Percentiles rank a stretch among this genome's conserved stretches.
Evolutionary conservation across 2,113 vertebrate species (phyloP).

Genomic region (Cichladusa arquata): DNA sequence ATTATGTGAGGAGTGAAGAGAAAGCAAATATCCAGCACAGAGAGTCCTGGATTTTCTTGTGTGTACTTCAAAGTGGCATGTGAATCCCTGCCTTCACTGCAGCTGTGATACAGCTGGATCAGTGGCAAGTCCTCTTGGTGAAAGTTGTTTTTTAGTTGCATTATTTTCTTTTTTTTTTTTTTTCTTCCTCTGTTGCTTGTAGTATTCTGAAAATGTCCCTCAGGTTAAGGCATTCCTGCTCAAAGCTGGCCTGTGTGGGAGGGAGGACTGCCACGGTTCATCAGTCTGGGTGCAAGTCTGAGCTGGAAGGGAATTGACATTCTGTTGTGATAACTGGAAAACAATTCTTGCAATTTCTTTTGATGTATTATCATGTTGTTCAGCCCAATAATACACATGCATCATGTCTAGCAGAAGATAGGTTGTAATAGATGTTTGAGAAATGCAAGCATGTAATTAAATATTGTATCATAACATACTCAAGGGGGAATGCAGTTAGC

Average conservation of each 20-base stretch:
- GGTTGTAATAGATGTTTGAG: not conserved
- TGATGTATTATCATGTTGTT: not conserved
- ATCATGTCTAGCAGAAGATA: not conserved
- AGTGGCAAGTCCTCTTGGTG: not conserved
- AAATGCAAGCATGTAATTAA: constrained; percentile 19
- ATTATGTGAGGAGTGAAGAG: not conserved
- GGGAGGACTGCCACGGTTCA: not conserved
- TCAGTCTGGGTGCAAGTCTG: not conserved
- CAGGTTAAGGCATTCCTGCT: not conserved
- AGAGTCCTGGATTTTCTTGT: not conserved
- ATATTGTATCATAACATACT: not conserved
- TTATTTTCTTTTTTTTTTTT: not conserved
- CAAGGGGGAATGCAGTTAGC: not conserved
- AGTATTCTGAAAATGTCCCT: not conserved
- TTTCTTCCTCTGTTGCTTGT: not conserved
- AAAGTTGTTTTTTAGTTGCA: not conserved
- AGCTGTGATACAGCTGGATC: not conserved
- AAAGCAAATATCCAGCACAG: not conserved
- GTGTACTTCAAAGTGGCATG: not conserved
- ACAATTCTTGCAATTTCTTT: not conserved
- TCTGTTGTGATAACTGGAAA: not conserved
- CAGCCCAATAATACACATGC: not conserved
- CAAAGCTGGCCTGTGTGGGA: not conserved
- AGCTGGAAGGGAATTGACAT: not conserved
- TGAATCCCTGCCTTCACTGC: not conserved